These are phyloP conservation scores for Prosapia bicincta DNA, from an alignment of 2,888 invertebrate species.

Conservation along the genomic window DNA sequence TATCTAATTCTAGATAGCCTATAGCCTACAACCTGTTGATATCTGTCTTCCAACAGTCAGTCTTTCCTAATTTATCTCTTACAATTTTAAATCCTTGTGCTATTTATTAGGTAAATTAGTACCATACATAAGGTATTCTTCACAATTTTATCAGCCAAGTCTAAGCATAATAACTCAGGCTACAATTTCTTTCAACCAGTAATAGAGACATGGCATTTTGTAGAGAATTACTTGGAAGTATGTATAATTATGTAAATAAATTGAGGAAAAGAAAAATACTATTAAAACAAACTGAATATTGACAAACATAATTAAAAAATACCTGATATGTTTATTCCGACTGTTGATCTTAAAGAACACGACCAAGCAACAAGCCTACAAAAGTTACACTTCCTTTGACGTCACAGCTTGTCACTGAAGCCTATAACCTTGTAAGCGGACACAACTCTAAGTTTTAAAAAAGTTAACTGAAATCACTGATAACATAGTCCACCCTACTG, in stretches of 20 bases:
- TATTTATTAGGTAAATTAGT: too few relatives aligned
- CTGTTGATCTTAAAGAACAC: background rate
- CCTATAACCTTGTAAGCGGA: slow-evolving; percentile 21
- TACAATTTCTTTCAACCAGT: background rate
- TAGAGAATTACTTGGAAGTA: too few relatives aligned
- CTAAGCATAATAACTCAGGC: background rate
- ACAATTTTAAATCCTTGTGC: too few relatives aligned
- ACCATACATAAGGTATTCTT: too few relatives aligned
- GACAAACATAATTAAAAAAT: background rate
- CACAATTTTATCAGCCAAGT: background rate
- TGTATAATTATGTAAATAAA: background rate
- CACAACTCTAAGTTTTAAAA: background rate
- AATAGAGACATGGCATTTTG: background rate
- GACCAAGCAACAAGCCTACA: slow-evolving; percentile 24
- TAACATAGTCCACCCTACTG: background rate
- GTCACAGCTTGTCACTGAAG: slow-evolving; percentile 23
- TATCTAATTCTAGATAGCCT: background rate
- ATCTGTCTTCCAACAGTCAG: background rate
- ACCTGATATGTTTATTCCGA: background rate
- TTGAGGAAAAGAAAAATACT: background rate
- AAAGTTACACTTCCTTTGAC: slow-evolving; percentile 29
- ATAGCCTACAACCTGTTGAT: background rate
- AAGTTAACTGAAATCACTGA: background rate
- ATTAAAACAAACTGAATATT: background rate
- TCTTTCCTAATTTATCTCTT: too few relatives aligned